Evolutionary conservation across 2,113 vertebrate species (phyloP), one percentile per base, ranked within the genome.

Genomic region (Ciconia maguari): DNA sequence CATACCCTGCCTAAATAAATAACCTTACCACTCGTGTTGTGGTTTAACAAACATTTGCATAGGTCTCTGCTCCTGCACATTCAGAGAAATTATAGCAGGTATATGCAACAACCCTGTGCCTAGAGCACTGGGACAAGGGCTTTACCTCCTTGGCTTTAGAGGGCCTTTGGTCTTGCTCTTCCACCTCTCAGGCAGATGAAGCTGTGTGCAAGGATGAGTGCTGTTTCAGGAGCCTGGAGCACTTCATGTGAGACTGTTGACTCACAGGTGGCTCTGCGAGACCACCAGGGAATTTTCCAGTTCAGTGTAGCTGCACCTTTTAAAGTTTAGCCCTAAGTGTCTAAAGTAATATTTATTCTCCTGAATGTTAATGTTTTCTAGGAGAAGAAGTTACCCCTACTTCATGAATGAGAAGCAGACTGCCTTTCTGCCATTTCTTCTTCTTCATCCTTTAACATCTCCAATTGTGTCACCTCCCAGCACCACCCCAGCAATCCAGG

Each of bases 201-300:
- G 10, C 2, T 0, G 1, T 0, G 0, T 38, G 5, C 27, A 81
- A 81, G 41, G 24, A 16, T 14, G 32, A 16, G 26, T 9, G 8
- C 26, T 61, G 5, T 58, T 78, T 68, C 61, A 36, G 38, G n/a
- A 84, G n/a, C 55, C 46, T 27, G 20, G 24, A 62, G 9, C 64
- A 60, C 6, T 83, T 94, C 8, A 14, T 10, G 13, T 27, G 41
- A 86, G 44, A 32, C 25, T 38, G 7, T 60, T 78, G 34, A 51
- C 20, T 25, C 44, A 66, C 61, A 83, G 18, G 21, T 22, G 14
- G 4, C 8, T 93, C 60, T 87, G 7, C 2, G 2, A 91, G 46
- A 7, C 48, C 4, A 0, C 16, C 15, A 61, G 19, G 41, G 16
- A 76, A 85, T 75, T 79, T 78, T 83, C 22, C 49, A 83, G 10